These are phyloP conservation scores for Hypselothyrea guttata DNA, from an alignment of 2,888 invertebrate genomes.

Conservation along the genomic window DNA sequence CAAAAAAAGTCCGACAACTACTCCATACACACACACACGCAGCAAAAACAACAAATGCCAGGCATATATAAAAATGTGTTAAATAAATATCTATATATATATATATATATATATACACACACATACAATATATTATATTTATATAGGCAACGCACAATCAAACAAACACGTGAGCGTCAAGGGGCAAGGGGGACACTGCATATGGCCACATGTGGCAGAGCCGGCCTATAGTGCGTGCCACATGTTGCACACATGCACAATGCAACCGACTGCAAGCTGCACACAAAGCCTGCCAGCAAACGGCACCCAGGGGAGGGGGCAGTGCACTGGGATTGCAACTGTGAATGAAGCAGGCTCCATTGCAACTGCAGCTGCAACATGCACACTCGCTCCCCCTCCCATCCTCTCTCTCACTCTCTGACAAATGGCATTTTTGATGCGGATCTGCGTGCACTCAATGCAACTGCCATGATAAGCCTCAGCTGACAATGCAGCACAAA, in stretches of 20 bases:
- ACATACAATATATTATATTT: conserved; percentile 15
- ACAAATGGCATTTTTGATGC: conserved; percentile 65
- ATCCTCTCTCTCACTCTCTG: not conserved
- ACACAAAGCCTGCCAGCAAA: conserved; percentile 38
- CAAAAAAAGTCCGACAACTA: conserved; percentile 31
- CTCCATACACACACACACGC: conserved; percentile 27
- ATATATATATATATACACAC: conserved; percentile 23
- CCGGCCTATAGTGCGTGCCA: conserved; percentile 74
- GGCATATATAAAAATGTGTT: conserved; percentile 70
- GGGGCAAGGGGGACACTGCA: conserved; percentile 44
- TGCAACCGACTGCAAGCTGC: conserved; percentile 42
- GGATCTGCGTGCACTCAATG: conserved; percentile 35
- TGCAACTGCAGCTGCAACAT: conserved; percentile 43
- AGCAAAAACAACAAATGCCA: conserved; percentile 36
- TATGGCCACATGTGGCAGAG: conserved; percentile 57
- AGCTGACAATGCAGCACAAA: conserved; percentile 40
- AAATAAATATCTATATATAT: conserved; percentile 63
- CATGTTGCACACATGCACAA: conserved; percentile 62
- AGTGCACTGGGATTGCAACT: conserved; percentile 19
- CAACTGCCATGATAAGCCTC: conserved; percentile 45
- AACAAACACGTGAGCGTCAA: conserved; percentile 43
- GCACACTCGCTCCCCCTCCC: conserved; percentile 26
- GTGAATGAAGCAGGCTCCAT: conserved; percentile 43
- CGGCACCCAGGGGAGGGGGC: conserved; percentile 11
- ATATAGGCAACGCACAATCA: conserved; percentile 43